These are phyloP conservation scores for Sardina pilchardus DNA, from an alignment of 2,113 vertebrate species.

Conservation along the genomic window DNA sequence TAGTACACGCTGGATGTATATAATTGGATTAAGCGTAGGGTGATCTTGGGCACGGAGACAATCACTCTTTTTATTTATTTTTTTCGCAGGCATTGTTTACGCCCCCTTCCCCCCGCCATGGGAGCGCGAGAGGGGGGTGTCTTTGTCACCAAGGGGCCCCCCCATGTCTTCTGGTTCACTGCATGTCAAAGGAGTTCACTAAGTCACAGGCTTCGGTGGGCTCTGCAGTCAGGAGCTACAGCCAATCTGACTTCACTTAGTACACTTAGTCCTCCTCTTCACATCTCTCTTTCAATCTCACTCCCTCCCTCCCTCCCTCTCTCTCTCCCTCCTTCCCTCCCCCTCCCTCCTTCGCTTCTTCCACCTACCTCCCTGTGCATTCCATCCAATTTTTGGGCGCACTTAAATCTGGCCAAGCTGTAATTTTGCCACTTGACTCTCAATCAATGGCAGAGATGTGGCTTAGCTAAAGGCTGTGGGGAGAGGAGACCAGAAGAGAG, in stretches of 20 bases:
- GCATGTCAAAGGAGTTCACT: too few species aligned
- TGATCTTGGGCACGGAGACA: not conserved
- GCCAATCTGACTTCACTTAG: too few species aligned
- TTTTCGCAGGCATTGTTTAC: not conserved
- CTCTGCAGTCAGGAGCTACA: too few species aligned
- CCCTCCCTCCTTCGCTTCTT: conserved; percentile 7
- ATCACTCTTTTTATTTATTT: not conserved
- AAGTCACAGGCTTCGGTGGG: too few species aligned
- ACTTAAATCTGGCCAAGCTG: not conserved
- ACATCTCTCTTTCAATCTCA: not conserved
- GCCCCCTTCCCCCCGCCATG: not conserved
- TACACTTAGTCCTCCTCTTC: not conserved
- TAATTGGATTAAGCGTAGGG: not conserved
- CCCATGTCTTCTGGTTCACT: too few species aligned
- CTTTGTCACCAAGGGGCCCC: too few species aligned
- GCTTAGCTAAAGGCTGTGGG: not conserved
- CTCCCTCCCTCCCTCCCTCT: not conserved
- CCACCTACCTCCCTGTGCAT: not conserved
- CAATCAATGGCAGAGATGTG: not conserved
- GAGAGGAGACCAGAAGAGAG: not conserved
- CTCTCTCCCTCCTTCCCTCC: not conserved
- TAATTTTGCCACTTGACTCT: not conserved
- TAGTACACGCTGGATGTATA: not conserved
- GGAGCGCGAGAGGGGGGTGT: not conserved
- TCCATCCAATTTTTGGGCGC: not conserved